Conservation (phyloP, 2,113 vertebrate species). For the Gymnogyps californianus region DNA sequence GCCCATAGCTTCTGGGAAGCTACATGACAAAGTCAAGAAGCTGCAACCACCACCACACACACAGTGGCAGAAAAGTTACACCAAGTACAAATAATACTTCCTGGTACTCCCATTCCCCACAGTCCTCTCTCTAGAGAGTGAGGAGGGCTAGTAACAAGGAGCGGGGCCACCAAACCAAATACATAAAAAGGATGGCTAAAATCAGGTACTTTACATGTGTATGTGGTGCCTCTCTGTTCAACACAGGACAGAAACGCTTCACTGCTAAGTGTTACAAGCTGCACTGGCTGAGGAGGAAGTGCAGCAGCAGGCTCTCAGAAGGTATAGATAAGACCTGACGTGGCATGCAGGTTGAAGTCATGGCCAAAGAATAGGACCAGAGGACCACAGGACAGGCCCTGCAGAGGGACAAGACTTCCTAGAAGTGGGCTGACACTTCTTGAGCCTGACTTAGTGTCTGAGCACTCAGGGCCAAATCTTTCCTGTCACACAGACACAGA, state of each 20-base stretch:
- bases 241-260: neutral
- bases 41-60: neutral
- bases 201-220: neutral
- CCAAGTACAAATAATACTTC: neutral
- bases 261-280: neutral
- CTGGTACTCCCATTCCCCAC: neutral
- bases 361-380: neutral
- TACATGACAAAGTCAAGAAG: neutral
- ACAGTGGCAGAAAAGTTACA: neutral
- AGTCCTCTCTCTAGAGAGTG: neutral
- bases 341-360: neutral
- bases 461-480: neutral
- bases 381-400: neutral
- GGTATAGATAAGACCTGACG: neutral
- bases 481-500: neutral
- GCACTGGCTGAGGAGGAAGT: neutral
- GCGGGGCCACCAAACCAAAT: neutral
- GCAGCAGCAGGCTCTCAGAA: neutral
- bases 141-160: neutral
- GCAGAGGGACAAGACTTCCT: neutral
- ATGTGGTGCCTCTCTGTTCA: neutral
- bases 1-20: neutral
- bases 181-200: neutral
- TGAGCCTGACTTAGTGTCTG: neutral
- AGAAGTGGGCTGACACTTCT: neutral